Evolutionary conservation across 2,888 invertebrate genomes (phyloP), one percentile per base, ranked within the genome.

Genomic region (Venusia cambrica): DNA sequence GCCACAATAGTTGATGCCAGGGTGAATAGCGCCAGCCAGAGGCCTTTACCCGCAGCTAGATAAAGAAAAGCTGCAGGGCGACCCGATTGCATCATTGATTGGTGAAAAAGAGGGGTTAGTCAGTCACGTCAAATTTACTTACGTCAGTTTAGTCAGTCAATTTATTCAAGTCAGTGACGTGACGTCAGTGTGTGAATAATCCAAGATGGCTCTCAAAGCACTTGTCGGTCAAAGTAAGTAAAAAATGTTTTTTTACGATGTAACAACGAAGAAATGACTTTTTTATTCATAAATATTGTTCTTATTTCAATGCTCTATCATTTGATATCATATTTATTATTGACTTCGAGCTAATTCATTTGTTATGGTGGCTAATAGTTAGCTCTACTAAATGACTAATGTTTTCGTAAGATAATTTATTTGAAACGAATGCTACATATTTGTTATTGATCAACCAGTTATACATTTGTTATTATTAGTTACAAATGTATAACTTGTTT

Each of bases 181-280:
- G n/a, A n/a, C n/a, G 52, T 65, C 71, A 79, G 78, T 84, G 63
- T 29, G 34, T 30, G 25, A 77, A 62, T 73, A 67, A 60, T 74
- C 64, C 88, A 92, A 90, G 87, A 95, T 95, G 95, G 94, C 95
- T 88, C 89, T 95, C 70, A 95, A 95, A 90, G 92, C 91, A 74
- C 91, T 92, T 76, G 95, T 95, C 70, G 95, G 95, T 51, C 93
- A 93, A 89, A 95, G 95, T 95, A 87, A 94, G 94, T 94, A 68
- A 52, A 50, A 70, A 59, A 56, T 52, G 42, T 38, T 42, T 43
- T 45, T 45, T n/a, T 49, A 45, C 40, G 10, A 21, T 1, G 9
- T 37, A n/a, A n/a, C n/a, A n/a, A n/a, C n/a, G n/a, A n/a, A n/a
- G n/a, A n/a, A n/a, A n/a, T n/a, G n/a, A n/a, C n/a, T n/a, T n/a